These are phyloP conservation scores for Apamea crenata DNA, from an alignment of 2,888 invertebrate species.

Conservation along the genomic window DNA sequence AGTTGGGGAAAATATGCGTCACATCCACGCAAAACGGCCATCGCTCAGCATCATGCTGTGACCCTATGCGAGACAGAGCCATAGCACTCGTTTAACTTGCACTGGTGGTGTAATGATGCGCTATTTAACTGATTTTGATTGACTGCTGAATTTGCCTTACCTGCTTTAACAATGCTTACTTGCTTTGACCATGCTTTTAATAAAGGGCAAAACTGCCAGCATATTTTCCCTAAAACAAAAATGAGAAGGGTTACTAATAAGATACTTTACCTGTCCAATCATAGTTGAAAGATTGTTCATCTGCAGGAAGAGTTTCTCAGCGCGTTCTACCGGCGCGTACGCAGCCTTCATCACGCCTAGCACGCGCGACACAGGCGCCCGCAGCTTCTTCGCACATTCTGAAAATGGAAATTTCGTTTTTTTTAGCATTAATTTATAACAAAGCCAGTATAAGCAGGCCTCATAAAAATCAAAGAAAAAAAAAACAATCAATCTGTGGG, in stretches of 20 bases:
- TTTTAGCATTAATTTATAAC: background rate
- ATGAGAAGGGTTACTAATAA: background rate
- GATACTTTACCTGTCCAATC: constrained; percentile 91
- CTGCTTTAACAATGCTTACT: no score
- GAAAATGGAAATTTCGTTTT: constrained; percentile 54
- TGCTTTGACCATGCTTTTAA: no score
- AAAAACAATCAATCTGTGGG: background rate
- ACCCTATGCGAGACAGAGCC: background rate
- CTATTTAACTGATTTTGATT: no score
- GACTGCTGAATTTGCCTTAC: no score
- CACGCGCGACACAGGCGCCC: constrained; percentile 76
- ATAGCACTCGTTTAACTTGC: no score
- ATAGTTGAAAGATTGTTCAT: constrained; percentile 93
- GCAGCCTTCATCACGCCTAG: constrained; percentile 80
- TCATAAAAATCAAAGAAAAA: background rate
- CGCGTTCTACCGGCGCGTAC: constrained; percentile 92
- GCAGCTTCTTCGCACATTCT: constrained; percentile 85
- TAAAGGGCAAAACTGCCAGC: background rate
- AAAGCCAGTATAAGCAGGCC: background rate
- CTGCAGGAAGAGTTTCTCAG: constrained; percentile 92
- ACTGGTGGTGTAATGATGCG: no score
- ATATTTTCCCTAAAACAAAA: background rate
- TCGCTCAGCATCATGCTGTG: no score
- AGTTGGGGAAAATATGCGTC: no score
- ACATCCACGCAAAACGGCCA: no score